A percentile compares a stretch with the other conserved stretches of the same genome.
These are phyloP conservation scores for Drosophila buzzatii DNA, from an alignment of 2,888 invertebrate genomes.

Conservation along the genomic window DNA sequence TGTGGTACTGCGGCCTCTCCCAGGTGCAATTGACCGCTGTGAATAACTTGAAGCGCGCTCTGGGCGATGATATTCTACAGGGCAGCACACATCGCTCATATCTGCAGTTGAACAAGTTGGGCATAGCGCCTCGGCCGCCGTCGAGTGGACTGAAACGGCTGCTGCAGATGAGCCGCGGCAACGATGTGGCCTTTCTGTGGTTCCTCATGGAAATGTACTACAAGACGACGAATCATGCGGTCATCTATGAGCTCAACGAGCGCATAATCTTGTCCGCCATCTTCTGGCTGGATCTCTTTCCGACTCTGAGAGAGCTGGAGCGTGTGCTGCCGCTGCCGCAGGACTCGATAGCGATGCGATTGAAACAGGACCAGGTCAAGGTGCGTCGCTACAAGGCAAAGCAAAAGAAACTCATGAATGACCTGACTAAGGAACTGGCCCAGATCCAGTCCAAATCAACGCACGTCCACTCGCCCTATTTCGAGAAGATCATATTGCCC, in stretches of 20 bases:
- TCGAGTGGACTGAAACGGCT: constrained; percentile 47
- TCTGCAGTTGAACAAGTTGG: constrained; percentile 52
- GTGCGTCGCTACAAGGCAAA: background rate
- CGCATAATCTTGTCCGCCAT: constrained; percentile 82
- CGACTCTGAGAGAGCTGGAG: constrained; percentile 82
- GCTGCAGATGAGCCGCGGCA: constrained; percentile 76
- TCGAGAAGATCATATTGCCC: constrained; percentile 14
- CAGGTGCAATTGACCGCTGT: constrained; percentile 70
- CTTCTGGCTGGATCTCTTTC: constrained; percentile 80
- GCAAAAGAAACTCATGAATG: background rate
- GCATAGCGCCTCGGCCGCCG: constrained; percentile 71
- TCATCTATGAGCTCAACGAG: constrained; percentile 75
- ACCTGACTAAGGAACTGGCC: background rate
- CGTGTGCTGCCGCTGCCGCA: constrained; percentile 76
- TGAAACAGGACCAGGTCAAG: constrained; percentile 7
- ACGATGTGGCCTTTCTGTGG: constrained; percentile 84
- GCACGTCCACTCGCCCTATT: constrained; percentile 39
- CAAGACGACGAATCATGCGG: constrained; percentile 35
- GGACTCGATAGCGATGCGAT: constrained; percentile 25
- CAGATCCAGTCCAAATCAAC: background rate
- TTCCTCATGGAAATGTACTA: constrained; percentile 83
- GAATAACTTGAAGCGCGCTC: constrained; percentile 47
- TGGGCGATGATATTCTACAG: constrained; percentile 80
- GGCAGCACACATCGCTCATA: constrained; percentile 67
- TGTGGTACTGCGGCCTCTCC: constrained; percentile 82